Conservation (phyloP, 2,888 invertebrate genomes). For the Agrochola lychnidis region DNA sequence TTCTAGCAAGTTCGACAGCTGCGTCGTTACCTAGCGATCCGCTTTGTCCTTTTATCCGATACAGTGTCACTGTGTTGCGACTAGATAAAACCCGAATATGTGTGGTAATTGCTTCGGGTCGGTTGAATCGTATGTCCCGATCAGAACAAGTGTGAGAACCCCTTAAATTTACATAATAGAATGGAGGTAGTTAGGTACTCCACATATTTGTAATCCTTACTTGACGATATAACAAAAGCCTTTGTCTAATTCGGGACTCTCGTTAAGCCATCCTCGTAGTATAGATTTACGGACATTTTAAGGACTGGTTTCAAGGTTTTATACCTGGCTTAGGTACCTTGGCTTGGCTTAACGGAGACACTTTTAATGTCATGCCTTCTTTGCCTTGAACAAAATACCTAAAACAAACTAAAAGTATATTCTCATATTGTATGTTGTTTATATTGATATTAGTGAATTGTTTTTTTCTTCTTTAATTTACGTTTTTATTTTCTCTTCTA, state of each 20-base stretch:
- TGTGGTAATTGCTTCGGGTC: background rate
- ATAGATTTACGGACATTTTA: slow-evolving; percentile 9
- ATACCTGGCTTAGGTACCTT: background rate
- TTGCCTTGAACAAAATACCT: too few relatives aligned
- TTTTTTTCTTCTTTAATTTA: too few relatives aligned
- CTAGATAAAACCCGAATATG: too few relatives aligned
- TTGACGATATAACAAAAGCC: background rate
- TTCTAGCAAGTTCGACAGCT: too few relatives aligned
- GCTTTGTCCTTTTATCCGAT: too few relatives aligned
- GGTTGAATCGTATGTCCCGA: background rate
- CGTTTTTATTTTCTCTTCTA: too few relatives aligned
- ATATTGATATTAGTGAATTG: too few relatives aligned
- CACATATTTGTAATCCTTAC: slow-evolving; percentile 10
- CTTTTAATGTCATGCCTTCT: background rate
- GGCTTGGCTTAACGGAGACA: background rate
- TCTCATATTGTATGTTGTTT: too few relatives aligned
- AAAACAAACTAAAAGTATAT: too few relatives aligned
- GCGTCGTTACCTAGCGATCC: too few relatives aligned
- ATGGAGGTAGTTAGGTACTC: background rate
- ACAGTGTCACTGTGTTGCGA: too few relatives aligned
- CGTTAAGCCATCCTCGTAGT: background rate
- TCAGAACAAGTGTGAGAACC: background rate
- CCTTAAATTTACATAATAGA: background rate
- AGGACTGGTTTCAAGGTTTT: background rate
- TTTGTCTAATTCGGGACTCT: slow-evolving; percentile 5